Evolutionary conservation across 1,140 invertebrate species (phyloP), one percentile per base, ranked within the genome.

Genomic region (Lucilia cuprina): DNA sequence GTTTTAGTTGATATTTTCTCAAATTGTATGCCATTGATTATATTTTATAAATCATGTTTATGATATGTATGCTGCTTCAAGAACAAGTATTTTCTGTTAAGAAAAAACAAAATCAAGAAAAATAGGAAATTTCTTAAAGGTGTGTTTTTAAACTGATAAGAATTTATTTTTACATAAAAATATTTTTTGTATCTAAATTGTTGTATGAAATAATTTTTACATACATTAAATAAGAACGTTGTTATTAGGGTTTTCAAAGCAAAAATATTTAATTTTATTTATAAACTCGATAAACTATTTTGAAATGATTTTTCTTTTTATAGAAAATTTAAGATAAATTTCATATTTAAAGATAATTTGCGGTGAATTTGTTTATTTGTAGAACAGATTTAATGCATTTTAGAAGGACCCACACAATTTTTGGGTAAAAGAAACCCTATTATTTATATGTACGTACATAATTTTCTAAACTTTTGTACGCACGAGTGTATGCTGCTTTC

Each of bases 111-210:
- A 49, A 49, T n/a, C 1, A 30, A 30, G 1, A 49, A 80, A 80
- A 49, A 49, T 47, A 80, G 41, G 77, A 50, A 70, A 80, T 49
- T 49, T 21, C 77, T 50, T 49, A 80, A 80, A 80, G 77, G 77
- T 80, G 35, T 78, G 77, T 80, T 80, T 19, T 49, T 50, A 9
- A 50, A 80, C 47, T 80, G 77, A 80, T 80, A 80, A 80, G 77
- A 80, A 19, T 70, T 70, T 70, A 19, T 80, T 50, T 2, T 21
- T 80, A 21, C 77, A 50, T 47, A 80, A 50, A 47, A 80, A 80
- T 12, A 25, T 50, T 80, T 47, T 49, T 49, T 25, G 41, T 78
- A 41, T 80, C 77, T 80, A 80, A 80, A 80, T 80, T 80, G 47
- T 80, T 49, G 35, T 78, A 78, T 78, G n/a, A 19, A 49, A 55